Evolutionary conservation across 2,888 invertebrate genomes (phyloP).

Genomic region (Synanthedon myopaeformis): DNA sequence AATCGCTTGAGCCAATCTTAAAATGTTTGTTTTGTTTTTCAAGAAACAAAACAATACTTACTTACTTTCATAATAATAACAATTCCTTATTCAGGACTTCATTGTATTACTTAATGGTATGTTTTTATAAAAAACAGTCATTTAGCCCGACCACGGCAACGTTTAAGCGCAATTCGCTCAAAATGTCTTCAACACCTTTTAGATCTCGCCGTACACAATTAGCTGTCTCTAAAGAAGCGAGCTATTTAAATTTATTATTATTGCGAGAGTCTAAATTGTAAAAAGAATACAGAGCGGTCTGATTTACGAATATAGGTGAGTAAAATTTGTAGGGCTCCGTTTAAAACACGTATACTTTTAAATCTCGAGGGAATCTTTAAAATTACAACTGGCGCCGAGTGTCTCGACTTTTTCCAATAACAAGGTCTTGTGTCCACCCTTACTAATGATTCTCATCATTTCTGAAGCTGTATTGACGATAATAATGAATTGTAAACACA

Average conservation of each 20-base stretch:
- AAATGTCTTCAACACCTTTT: no score
- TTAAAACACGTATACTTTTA: constrained; percentile 4
- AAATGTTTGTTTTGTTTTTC: no score
- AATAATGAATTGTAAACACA: no score
- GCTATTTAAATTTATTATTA: background rate
- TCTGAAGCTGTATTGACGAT: no score
- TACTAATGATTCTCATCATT: constrained; percentile 9
- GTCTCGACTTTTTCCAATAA: constrained; percentile 20
- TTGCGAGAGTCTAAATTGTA: background rate
- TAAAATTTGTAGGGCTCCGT: background rate
- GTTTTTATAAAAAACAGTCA: no score
- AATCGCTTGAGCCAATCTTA: no score
- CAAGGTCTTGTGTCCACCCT: constrained; percentile 8
- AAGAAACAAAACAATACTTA: no score
- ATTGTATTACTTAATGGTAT: no score
- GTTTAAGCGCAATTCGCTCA: no score
- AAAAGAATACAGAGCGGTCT: background rate
- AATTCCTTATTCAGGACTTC: no score
- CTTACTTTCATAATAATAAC: no score
- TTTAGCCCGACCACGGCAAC: no score
- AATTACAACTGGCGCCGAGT: constrained; percentile 13
- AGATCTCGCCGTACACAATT: background rate
- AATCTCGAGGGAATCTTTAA: constrained; percentile 5
- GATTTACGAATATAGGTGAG: background rate
- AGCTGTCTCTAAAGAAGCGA: background rate